phyloP scores from a whole-genome alignment of 2,888 invertebrate genomes.

The Leuctra nigra region DNA sequence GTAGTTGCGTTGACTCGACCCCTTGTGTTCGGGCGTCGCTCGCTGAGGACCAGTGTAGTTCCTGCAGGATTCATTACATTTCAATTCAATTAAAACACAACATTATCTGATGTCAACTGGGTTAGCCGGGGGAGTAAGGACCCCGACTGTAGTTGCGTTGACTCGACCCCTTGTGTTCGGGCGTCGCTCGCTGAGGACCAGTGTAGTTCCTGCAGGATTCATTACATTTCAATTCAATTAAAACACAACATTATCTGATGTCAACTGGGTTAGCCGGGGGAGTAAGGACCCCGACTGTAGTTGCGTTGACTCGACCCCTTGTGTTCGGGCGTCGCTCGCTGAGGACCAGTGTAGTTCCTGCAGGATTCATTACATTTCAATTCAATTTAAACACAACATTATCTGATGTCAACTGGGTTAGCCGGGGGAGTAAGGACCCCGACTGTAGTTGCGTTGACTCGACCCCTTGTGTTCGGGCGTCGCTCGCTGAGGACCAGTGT shows the following conservation, averaged over 20 bases:
- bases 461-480: slow-evolving; percentile 91
- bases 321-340: slow-evolving; percentile 84
- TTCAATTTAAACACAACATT: no score
- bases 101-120: no score
- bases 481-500: slow-evolving; percentile 88
- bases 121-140: slow-evolving; percentile 73
- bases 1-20: slow-evolving; percentile 80
- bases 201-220: slow-evolving; percentile 90
- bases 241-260: no score
- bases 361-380: no score
- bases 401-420: no score
- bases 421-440: slow-evolving; percentile 73
- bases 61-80: no score
- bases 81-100: no score
- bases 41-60: slow-evolving; percentile 92
- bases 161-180: slow-evolving; percentile 88
- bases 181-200: slow-evolving; percentile 86
- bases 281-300: slow-evolving; percentile 65
- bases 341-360: slow-evolving; percentile 90
- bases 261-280: no score
- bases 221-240: no score
- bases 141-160: slow-evolving; percentile 72
- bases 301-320: slow-evolving; percentile 87
- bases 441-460: slow-evolving; percentile 73
- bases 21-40: slow-evolving; percentile 86